Conservation (phyloP, 2,797 vertebrate genomes). For the Gymnoscopelus braueri region DNA sequence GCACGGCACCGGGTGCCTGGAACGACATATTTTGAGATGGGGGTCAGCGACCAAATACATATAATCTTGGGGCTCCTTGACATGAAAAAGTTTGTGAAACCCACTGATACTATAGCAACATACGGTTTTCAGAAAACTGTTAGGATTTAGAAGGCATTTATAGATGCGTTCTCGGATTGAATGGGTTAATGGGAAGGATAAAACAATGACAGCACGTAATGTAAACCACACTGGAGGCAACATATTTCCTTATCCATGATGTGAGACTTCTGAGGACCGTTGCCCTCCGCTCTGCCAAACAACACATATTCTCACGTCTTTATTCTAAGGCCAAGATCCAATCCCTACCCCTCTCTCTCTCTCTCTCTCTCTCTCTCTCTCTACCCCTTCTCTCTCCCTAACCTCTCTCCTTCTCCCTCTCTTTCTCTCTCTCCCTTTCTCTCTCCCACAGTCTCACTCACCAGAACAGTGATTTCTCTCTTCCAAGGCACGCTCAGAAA, state of each 20-base stretch:
- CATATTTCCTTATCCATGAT: slow-evolving; percentile 68
- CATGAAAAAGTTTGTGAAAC: too few species aligned
- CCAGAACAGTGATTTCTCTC: slow-evolving; percentile 69
- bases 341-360: slow-evolving; percentile 62
- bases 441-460: neutral
- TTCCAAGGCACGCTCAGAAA: slow-evolving; percentile 76
- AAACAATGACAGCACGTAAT: slow-evolving; percentile 68
- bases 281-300: slow-evolving; percentile 71
- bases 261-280: slow-evolving; percentile 74
- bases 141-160: too few species aligned
- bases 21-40: too few species aligned
- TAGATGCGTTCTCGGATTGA: too few species aligned
- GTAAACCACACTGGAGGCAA: slow-evolving; percentile 66
- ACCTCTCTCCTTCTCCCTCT: slow-evolving; percentile 44
- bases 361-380: slow-evolving; percentile 10
- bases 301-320: slow-evolving; percentile 73
- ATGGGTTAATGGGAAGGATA: slow-evolving; percentile 21
- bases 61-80: too few species aligned
- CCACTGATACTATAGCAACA: too few species aligned
- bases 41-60: too few species aligned
- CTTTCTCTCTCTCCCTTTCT: slow-evolving; percentile 42
- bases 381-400: neutral
- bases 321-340: slow-evolving; percentile 76
- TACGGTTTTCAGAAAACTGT: too few species aligned
- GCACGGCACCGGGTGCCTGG: too few species aligned